Conservation (phyloP, 1,140 invertebrate species). For the Phocides pigmalion region DNA sequence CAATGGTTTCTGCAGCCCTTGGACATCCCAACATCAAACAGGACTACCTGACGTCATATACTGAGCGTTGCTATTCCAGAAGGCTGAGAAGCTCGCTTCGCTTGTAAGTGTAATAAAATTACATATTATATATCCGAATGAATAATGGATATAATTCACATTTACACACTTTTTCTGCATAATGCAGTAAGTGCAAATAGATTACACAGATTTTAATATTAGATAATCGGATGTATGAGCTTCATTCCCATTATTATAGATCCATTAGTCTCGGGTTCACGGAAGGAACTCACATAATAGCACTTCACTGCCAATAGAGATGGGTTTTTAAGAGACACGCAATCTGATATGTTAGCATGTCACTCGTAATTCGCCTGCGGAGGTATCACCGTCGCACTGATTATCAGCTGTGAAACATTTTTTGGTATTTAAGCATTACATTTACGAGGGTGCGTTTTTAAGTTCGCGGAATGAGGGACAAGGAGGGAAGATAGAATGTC, state of each 20-base stretch:
- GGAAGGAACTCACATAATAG: conserved; percentile 27
- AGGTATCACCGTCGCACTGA: no score
- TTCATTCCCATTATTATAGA: conserved; percentile 31
- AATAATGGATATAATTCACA: not conserved
- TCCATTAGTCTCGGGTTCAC: conserved; percentile 15
- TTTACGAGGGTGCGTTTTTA: no score
- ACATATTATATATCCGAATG: not conserved
- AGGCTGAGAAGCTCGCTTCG: no score
- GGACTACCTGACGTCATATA: no score
- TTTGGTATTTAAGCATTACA: no score
- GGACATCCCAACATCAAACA: no score
- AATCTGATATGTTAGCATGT: not conserved
- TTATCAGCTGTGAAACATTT: no score
- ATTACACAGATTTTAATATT: conserved; percentile 29
- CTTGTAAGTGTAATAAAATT: not conserved
- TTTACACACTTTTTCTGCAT: not conserved
- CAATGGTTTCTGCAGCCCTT: no score
- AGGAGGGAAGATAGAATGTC: no score
- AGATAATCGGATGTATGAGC: conserved; percentile 21
- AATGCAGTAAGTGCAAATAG: conserved; percentile 14
- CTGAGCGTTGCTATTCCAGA: no score
- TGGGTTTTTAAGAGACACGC: conserved; percentile 12
- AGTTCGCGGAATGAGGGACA: no score
- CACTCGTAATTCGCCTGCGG: no score
- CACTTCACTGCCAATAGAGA: conserved; percentile 17